Percentiles rank a stretch among this genome's conserved stretches.
Conservation (phyloP, 2,888 invertebrate species). For the Microchrysa polita region DNA sequence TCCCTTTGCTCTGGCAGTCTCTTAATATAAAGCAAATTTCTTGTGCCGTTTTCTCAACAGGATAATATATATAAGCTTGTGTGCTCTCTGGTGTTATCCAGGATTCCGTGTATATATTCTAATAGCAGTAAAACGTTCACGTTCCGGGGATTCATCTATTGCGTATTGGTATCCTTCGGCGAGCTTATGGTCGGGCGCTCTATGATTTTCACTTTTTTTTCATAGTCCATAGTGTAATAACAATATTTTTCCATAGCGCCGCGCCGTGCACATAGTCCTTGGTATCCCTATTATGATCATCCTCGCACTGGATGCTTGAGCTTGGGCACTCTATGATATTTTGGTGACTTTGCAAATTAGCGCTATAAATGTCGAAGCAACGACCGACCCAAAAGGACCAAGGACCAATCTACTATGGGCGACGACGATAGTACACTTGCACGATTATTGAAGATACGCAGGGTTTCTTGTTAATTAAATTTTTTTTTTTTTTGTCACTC, state of each 20-base stretch:
- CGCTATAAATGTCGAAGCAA: constrained; percentile 44
- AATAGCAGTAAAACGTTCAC: neutral
- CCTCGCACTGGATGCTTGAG: neutral
- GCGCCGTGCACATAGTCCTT: constrained; percentile 21
- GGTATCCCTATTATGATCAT: constrained; percentile 6
- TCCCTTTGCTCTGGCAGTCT: constrained; percentile 19
- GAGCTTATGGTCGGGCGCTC: constrained; percentile 27
- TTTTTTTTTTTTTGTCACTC: too few species aligned
- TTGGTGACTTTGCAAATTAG: constrained; percentile 49
- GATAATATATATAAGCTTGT: too few species aligned
- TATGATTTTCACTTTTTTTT: constrained; percentile 27
- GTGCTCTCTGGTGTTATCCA: neutral
- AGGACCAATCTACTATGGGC: constrained; percentile 1
- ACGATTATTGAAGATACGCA: constrained; percentile 22
- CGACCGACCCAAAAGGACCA: neutral
- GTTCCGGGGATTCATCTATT: neutral
- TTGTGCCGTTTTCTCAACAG: constrained; percentile 33
- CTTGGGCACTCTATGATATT: constrained; percentile 22
- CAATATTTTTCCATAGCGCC: constrained; percentile 41
- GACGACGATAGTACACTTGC: too few species aligned
- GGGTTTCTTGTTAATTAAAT: neutral
- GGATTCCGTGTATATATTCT: too few species aligned
- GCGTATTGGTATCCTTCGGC: constrained; percentile 13
- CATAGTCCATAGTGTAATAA: neutral
- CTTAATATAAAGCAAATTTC: neutral